Evolutionary conservation across 2,113 vertebrate species (phyloP).

Genomic region (Nicator chloris): DNA sequence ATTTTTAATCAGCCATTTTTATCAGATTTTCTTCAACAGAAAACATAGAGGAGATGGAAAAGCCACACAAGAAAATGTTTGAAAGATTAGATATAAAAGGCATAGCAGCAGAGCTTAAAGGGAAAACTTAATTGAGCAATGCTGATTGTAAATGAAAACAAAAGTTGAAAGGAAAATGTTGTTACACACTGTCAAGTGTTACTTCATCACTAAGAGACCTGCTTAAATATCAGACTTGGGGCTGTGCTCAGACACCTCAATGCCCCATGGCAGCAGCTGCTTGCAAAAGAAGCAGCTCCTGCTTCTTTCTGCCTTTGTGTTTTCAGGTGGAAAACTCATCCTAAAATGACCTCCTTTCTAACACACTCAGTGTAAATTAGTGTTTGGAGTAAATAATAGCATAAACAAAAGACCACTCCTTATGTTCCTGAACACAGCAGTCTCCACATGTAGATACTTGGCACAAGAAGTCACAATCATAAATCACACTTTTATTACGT

Average conservation of each 20-base stretch:
- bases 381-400: not conserved
- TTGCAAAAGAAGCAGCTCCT: not conserved
- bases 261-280: not conserved
- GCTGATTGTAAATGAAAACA: not conserved
- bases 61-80: not conserved
- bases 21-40: not conserved
- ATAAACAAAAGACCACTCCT: not conserved
- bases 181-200: not conserved
- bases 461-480: not conserved
- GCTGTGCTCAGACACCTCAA: not conserved
- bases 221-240: not conserved
- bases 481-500: not conserved
- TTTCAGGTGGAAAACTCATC: not conserved
- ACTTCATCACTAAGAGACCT: not conserved
- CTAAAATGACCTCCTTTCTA: not conserved
- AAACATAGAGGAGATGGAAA: not conserved
- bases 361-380: not conserved
- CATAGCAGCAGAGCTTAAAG: not conserved
- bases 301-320: not conserved
- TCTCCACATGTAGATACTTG: not conserved
- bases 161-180: not conserved
- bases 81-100: not conserved
- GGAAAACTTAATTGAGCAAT: not conserved
- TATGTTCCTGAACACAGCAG: not conserved
- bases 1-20: not conserved